phyloP scores from a whole-genome alignment of 2,113 vertebrate genomes.

The Microcebus jonahi region DNA sequence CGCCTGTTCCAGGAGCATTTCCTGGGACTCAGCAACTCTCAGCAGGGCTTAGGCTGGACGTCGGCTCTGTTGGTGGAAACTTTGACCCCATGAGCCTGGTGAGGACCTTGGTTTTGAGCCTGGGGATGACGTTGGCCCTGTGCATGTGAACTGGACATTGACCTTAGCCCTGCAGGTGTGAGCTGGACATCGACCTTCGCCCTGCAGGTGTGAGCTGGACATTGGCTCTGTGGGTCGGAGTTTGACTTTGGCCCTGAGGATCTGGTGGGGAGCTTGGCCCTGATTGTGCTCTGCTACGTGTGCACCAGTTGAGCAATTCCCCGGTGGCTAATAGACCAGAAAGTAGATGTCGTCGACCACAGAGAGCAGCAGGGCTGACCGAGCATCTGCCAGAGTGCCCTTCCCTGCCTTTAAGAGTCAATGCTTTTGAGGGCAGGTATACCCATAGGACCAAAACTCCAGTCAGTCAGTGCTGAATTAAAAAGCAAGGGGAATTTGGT shows the following conservation, averaged over 20 bases:
- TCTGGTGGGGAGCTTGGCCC: background rate
- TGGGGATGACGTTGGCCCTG: background rate
- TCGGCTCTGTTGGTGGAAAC: background rate
- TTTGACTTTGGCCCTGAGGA: background rate
- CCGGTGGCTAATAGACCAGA: background rate
- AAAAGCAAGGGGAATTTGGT: background rate
- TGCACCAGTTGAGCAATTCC: background rate
- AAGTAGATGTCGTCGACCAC: background rate
- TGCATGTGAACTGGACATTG: background rate
- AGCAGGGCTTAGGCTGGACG: background rate
- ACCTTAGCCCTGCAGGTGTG: background rate
- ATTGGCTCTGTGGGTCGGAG: background rate
- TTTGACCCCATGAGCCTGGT: background rate
- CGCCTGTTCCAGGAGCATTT: background rate
- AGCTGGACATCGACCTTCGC: background rate
- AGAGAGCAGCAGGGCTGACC: background rate
- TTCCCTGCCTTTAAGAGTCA: background rate
- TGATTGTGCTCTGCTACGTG: background rate
- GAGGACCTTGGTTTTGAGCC: background rate
- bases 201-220: background rate
- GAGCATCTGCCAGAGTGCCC: background rate
- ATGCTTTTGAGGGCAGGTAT: background rate
- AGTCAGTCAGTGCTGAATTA: background rate
- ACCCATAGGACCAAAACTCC: background rate
- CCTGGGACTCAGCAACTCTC: background rate